phyloP scores from a whole-genome alignment of 2,113 vertebrate genomes.

The Dryoscopus gambensis region DNA sequence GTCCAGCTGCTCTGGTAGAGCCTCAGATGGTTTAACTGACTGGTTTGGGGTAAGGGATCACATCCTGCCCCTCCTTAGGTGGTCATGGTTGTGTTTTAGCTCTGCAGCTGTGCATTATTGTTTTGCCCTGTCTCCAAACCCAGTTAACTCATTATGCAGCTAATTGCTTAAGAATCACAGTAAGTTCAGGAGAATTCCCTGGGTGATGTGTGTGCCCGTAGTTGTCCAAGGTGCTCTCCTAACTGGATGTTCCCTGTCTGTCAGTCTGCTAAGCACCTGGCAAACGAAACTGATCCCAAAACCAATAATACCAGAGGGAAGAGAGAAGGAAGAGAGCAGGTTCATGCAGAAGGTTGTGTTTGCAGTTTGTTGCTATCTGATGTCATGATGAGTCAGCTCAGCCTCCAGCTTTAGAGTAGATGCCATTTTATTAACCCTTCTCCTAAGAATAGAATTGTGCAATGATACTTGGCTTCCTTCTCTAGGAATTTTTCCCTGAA shows the following conservation, averaged over 20 bases:
- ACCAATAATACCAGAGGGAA: not conserved
- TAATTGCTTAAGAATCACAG: not conserved
- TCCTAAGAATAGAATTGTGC: conserved; percentile 6
- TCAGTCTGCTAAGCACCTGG: not conserved
- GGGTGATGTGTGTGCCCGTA: not conserved
- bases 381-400: not conserved
- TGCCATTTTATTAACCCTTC: not conserved
- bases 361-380: not conserved
- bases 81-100: not conserved
- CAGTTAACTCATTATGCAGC: not conserved
- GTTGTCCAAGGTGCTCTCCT: not conserved
- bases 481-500: not conserved
- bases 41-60: not conserved
- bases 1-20: not conserved
- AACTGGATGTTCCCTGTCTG: not conserved
- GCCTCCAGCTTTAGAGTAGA: not conserved
- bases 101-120: not conserved
- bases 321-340: not conserved
- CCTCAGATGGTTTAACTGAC: not conserved
- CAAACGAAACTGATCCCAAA: fast-evolving
- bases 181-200: not conserved
- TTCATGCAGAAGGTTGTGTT: not conserved
- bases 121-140: not conserved
- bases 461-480: not conserved
- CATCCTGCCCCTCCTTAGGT: not conserved